Evolutionary conservation across 1,140 invertebrate genomes (phyloP), one percentile per base, ranked within the genome.

Genomic region (Orussus abietinus): DNA sequence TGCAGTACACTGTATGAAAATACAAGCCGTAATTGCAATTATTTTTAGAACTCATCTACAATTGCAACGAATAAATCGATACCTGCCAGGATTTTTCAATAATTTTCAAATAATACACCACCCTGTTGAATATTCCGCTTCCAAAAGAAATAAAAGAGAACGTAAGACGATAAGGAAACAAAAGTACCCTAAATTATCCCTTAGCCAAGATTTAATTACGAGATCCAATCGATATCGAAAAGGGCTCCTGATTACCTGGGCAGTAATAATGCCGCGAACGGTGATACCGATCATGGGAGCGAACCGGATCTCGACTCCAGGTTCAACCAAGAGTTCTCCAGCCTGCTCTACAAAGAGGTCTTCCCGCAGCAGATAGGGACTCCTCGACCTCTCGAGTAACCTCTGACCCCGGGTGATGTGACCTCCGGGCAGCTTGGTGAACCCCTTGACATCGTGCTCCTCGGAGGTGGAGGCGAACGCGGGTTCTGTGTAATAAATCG

Each of bases 251-350:
- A 80, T 83, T 80, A 96, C 92, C 81, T 88, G 79, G 20, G 91
- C 91, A 37, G 81, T 83, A 4, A 97, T 72, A 49, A 85, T 80
- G 50, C 93, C 94, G 57, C 85, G 80, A 12, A 97, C 86, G 20
- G 89, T 93, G 51, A 97, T 86, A 36, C 92, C 93, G 54, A 90
- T 83, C 74, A 90, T 90, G 2, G 91, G 87, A 3, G 84, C 82
- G 71, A 97, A 94, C 34, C 82, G 76, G 7, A 98, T 72, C 53
- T 83, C 82, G 0, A 92, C 88, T 1, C 93, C 93, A 0, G 92
- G 80, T 57, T 92, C 86, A 28, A 98, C 81, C 15, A 84, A 74
- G 30, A 96, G 72, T 56, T 85, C 81, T 0, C 81, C 86, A 36
- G 80, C 78, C 26, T 75, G 70, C 48, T 88, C 83, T 17, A 96